Percentiles rank a stretch among this genome's conserved stretches.
Evolutionary conservation across 2,888 invertebrate genomes (phyloP).

Genomic region (Allygus modestus): DNA sequence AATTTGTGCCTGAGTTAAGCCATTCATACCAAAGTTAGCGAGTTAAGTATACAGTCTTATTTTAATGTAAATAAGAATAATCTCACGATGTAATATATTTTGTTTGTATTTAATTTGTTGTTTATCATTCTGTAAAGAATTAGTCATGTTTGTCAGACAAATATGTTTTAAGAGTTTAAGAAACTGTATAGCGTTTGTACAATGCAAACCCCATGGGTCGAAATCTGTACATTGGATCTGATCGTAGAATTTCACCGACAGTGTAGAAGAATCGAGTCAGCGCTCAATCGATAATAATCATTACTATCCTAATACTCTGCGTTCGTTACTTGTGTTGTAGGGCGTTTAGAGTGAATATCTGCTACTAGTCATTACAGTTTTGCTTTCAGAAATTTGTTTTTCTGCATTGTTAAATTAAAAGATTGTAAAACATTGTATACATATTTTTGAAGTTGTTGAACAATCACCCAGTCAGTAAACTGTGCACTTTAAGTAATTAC

Average conservation of each 20-base stretch:
- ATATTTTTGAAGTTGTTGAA: not conserved
- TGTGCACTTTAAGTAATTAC: not conserved
- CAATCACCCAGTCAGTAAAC: not conserved
- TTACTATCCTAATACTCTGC: slow-evolving; percentile 13
- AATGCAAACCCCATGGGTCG: slow-evolving; percentile 24
- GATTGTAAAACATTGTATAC: not conserved
- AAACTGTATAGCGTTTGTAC: slow-evolving; percentile 42
- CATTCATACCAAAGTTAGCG: slow-evolving; percentile 62
- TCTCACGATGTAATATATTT: slow-evolving; percentile 37
- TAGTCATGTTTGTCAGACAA: slow-evolving; percentile 59
- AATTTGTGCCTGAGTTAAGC: slow-evolving; percentile 63
- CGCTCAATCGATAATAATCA: slow-evolving; percentile 37
- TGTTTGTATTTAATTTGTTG: slow-evolving; percentile 54
- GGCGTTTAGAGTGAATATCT: not conserved
- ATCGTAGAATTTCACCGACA: slow-evolving; percentile 16
- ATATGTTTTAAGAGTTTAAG: slow-evolving; percentile 50
- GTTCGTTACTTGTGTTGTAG: slow-evolving; percentile 2
- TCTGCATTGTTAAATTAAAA: not conserved
- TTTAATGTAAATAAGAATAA: slow-evolving; percentile 39
- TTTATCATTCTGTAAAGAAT: slow-evolving; percentile 57
- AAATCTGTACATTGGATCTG: slow-evolving; percentile 30
- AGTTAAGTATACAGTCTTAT: slow-evolving; percentile 46
- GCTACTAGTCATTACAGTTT: not conserved
- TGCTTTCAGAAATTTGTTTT: not conserved
- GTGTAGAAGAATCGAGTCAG: slow-evolving; percentile 24